These are phyloP conservation scores for Gadus chalcogrammus DNA, from an alignment of 2,113 vertebrate genomes.

Conservation along the genomic window DNA sequence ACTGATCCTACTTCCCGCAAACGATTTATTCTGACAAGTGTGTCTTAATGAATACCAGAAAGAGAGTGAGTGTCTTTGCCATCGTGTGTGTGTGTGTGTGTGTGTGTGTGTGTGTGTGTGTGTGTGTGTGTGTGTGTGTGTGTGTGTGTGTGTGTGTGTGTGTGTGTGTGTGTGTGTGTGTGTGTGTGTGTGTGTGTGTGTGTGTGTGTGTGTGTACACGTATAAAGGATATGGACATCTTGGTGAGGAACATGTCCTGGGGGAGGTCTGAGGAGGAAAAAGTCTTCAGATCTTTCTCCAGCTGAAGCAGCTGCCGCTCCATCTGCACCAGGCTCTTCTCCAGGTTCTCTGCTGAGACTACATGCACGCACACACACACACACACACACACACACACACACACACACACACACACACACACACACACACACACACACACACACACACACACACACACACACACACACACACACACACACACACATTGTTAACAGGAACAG, in stretches of 20 bases:
- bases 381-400: slow-evolving; percentile 26
- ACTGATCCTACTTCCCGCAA: no score
- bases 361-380: slow-evolving; percentile 44
- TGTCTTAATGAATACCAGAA: no score
- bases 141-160: no score
- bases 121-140: no score
- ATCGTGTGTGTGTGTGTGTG: no score
- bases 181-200: not conserved
- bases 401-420: slow-evolving; percentile 11
- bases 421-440: slow-evolving; percentile 37
- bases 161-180: not conserved
- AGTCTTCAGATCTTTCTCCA: slow-evolving; percentile 95
- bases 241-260: slow-evolving; percentile 89
- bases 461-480: slow-evolving; percentile 16
- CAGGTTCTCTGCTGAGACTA: slow-evolving; percentile 95
- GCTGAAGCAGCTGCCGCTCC: slow-evolving; percentile 92
- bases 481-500: not conserved
- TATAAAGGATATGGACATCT: slow-evolving; percentile 98
- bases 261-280: slow-evolving; percentile 86
- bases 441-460: slow-evolving; percentile 28
- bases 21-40: no score
- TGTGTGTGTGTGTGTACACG: slow-evolving; percentile 1
- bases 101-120: no score
- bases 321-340: slow-evolving; percentile 96
- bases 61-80: no score